Base-by-base conservation (phyloP, 2,888 invertebrate species). In the Slavum lentiscoides region DNA sequence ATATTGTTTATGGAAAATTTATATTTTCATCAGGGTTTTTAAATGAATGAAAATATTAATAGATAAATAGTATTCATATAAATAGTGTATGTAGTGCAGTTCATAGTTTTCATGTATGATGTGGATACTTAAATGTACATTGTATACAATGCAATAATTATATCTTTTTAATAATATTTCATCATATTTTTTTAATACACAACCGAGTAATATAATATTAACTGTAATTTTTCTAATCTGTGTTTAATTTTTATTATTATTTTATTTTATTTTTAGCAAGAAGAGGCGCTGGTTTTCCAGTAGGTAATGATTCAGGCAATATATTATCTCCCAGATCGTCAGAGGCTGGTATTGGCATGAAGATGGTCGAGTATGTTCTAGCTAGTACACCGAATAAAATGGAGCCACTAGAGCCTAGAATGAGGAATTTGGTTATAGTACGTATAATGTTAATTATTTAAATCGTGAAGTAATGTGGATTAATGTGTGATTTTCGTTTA, bases 361-460 rank as follows among this genome's bases (percentile, higher is more conserved):
- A 97, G 90, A 98, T 98, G 96, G 98, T 97, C 77, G 98, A 98
- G 88, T 98, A 97, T 87, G 97, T 98, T 82, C 90, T 98, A 85
- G 95, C 97, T 84, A 94, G 94, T 83, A 95, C 95, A 83, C 95
- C 96, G 37, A 96, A 95, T 84, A 90, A 90, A 85, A 92, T 92
- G 86, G 92, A 92, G 85, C 87, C 87, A 13, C 85, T 92, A 83
- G 92, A 92, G 85, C 90, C 90, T 72, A 88, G 92, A 83, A 89
- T 92, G 88, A 88, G 91, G 83, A 89, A 88, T 81, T 86, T 92
- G 73, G 91, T 90, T 85, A 86, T 88, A 86, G 87, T 87, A 84
- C 84, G 85, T 83, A 67, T n/a, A 70, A 6, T 49, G 11, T 30
- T 73, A 23, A 55, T 82, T 19, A 68, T 66, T 39, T 59, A 55